These are phyloP conservation scores for Hycleus cichorii DNA, from an alignment of 1,140 invertebrate species.

Conservation along the genomic window DNA sequence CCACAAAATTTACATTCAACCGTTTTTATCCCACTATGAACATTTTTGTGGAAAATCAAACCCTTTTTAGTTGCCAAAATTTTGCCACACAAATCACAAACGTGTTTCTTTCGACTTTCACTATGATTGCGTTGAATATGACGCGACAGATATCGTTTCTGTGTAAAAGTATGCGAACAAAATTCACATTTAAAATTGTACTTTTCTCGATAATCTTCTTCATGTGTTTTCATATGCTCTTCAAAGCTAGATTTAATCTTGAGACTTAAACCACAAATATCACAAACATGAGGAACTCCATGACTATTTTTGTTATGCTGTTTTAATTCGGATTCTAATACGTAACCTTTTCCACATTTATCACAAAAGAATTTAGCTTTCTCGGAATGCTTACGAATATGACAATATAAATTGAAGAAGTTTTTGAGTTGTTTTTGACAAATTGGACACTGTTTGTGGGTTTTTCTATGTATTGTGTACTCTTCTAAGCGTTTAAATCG, in stretches of 20 bases:
- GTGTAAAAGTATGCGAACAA: slow-evolving; percentile 11
- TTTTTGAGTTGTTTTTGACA: too few relatives aligned
- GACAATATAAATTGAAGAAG: too few relatives aligned
- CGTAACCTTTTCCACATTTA: neutral
- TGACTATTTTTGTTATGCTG: neutral
- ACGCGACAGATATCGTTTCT: slow-evolving; percentile 26
- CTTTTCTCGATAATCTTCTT: too few relatives aligned
- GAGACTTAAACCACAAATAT: too few relatives aligned
- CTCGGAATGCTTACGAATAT: too few relatives aligned
- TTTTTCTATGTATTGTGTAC: too few relatives aligned
- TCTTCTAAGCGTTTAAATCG: too few relatives aligned
- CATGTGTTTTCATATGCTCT: too few relatives aligned
- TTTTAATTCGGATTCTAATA: neutral
- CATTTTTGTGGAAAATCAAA: slow-evolving; percentile 29
- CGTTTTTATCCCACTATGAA: slow-evolving; percentile 33
- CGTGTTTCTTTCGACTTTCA: slow-evolving; percentile 22
- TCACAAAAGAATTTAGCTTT: neutral
- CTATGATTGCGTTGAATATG: slow-evolving; percentile 18
- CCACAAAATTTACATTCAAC: slow-evolving; percentile 33
- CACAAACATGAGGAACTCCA: too few relatives aligned
- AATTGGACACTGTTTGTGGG: too few relatives aligned
- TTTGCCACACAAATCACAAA: slow-evolving; percentile 32
- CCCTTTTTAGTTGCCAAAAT: slow-evolving; percentile 18
- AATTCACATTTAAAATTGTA: too few relatives aligned
- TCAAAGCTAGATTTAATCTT: too few relatives aligned